Evolutionary conservation across 2,888 invertebrate species (phyloP), one percentile per base, ranked within the genome.

Genomic region (Hemicrepidius hirtus): DNA sequence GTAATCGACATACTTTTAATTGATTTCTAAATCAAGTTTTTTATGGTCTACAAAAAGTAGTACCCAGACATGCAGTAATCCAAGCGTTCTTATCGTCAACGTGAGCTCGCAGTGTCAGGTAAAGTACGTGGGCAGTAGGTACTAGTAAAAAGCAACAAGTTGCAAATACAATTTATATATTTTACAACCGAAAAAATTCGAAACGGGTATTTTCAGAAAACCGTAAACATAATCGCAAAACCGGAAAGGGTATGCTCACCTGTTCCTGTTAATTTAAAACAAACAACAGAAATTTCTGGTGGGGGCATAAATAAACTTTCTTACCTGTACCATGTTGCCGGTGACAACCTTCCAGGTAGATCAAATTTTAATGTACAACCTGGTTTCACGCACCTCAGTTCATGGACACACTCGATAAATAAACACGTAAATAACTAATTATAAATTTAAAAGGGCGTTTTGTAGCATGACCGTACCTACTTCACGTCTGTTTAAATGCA

Each of bases 291-390:
- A 53, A 16, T n/a, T 0, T 9, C 20, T 57, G 57, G 57, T 35
- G 57, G 65, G 71, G 49, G 65, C 16, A 62, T 40, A 68, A 60
- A 60, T 13, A 70, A 71, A 71, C 57, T 65, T 65, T 71, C 71
- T 71, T 71, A 71, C 71, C 71, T 64, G 69, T 57, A n/a, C 24
- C n/a, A 44, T 41, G 40, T 44, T 44, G 28, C 57, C 57, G 57
- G 57, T 37, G 12, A 16, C 28, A 18, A 13, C 21, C 57, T 20
- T 35, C 28, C 37, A 37, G 20, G 37, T 18, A 44, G 16, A 57
- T 18, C 57, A 10, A 37, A 37, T 57, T 37, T 35, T 57, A 20
- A 3, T 35, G 37, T 4, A 53, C 57, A 37, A 57, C 37, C 18
- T 37, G 37, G 35, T 57, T 53, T 35, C 57, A 57, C 57, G 37